Evolutionary conservation across 2,888 invertebrate genomes (phyloP), one percentile per base, ranked within the genome.

Genomic region (Rhorus exstirpatorius): DNA sequence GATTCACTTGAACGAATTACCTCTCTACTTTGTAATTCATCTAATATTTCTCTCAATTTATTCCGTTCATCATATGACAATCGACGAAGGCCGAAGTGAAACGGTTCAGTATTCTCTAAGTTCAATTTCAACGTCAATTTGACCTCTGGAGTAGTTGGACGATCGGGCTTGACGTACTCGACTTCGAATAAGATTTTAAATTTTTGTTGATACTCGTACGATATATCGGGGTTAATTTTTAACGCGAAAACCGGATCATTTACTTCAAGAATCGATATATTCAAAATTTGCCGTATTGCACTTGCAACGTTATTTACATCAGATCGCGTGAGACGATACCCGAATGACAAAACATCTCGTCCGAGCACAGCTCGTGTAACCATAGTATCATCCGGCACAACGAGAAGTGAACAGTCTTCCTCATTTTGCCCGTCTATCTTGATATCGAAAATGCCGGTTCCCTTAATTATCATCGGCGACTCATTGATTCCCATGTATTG

Each of bases 61-160:
- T 70, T 49, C 68, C 71, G 76, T 44, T 86, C 81, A 1, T 38
- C 65, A 44, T 75, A 86, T 3, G 86, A 58, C 7, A 86, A 61
- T 44, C 81, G 51, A 24, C 82, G 72, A 0, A 83, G 81, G 19
- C 49, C 26, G 38, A 53, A 84, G 41, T 81, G 70, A 65, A 84
- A 83, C 0, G 79, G 81, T 60, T 75, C 53, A 17, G 76, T 61
- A 55, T 79, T 51, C 19, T 67, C 79, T n/a, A 83, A 71, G 1
- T 8, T 26, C 10, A 84, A 55, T n/a, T 72, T 68, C 24, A 84
- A 65, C 26, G 81, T 81, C 10, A 68, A 26, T 49, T 74, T 76
- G 1, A 67, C 60, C 12, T 82, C 26, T 14, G 79, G 80, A 35
- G 46, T 53, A 6, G 71, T 38, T 3, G 83, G 83, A 3, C 51